Base-by-base conservation (phyloP, 2,888 invertebrate genomes). In the Amaurobius ferox region DNA sequence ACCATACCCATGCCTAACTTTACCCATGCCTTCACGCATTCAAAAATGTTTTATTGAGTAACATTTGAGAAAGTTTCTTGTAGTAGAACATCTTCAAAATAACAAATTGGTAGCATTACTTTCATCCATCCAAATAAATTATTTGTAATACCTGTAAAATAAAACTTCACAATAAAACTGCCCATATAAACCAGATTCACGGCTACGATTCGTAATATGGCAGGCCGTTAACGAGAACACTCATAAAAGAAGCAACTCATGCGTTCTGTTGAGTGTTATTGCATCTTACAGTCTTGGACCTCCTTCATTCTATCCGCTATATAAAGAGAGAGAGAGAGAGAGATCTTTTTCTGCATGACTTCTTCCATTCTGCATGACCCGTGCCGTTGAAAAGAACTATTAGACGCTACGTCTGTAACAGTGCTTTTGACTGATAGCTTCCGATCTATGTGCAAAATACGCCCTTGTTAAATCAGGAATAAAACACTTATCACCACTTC, bases 391-490 rank as follows among this genome's bases (percentile, higher is more conserved):
- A 44, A 44, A 16, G 44, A 44, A 16, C 44, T 7, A 44, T 44
- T 44, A 16, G 13, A 16, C 44, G 16, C 44, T 13, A 44, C 44
- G 16, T 5, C 44, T 44, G 44, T 44, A 44, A 44, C 6, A 44
- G 9, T 44, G 44, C 44, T 44, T 44, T 44, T 44, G 44, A 44
- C 9, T 44, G 44, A 44, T 44, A 16, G 44, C 16, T 44, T 44
- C 44, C 13, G 16, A 44, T 7, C 44, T 44, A n/a, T n/a, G 13
- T 44, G 2, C 44, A 44, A 44, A 44, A 16, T 44, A 44, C 44
- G 44, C 44, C 44, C 44, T 44, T 44, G 44, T 44, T 44, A 44
- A 44, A 44, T 5, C 44, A 44, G 44, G 16, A 44, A 44, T 44
- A 44, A 16, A 7, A 44, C 44, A 44, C n/a, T 44, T 44, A 9